A percentile compares a stretch with the other conserved stretches of the same genome.
Conservation (phyloP, 2,888 invertebrate genomes). For the Xestobium rufovillosum region DNA sequence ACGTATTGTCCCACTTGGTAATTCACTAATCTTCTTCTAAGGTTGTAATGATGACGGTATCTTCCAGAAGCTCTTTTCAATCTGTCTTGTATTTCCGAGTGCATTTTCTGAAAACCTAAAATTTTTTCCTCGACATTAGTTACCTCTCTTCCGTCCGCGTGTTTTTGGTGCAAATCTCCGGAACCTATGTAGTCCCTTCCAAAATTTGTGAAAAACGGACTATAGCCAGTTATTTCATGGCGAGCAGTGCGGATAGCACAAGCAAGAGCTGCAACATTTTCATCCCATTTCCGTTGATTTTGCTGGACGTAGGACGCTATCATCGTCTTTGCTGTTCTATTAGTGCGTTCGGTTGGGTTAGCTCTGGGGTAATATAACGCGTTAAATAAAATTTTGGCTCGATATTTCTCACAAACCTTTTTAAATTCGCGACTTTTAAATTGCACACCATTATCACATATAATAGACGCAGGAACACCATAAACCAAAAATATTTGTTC, state of each 20-base stretch:
- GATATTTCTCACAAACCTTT: slow-evolving; percentile 6
- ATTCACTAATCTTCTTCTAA: neutral
- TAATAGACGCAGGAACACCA: slow-evolving; percentile 7
- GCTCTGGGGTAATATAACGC: slow-evolving; percentile 25
- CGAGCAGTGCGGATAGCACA: slow-evolving; percentile 8
- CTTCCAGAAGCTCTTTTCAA: neutral
- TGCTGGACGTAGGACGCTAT: slow-evolving; percentile 20
- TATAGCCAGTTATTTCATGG: slow-evolving; percentile 2
- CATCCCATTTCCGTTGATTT: slow-evolving; percentile 16
- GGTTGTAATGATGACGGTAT: neutral
- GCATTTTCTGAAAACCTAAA: neutral
- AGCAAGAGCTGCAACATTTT: slow-evolving; percentile 2
- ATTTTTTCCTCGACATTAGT: neutral
- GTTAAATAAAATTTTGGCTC: slow-evolving; percentile 5
- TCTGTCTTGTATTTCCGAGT: neutral
- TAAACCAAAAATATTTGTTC: slow-evolving; percentile 2
- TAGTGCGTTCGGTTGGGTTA: slow-evolving; percentile 27
- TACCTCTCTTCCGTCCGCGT: neutral
- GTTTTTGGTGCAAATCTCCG: neutral
- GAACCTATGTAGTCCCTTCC: neutral
- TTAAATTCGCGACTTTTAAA: slow-evolving; percentile 5
- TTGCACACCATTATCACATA: slow-evolving; percentile 8
- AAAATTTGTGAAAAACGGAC: neutral
- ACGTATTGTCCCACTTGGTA: slow-evolving; percentile 1
- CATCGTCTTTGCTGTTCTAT: slow-evolving; percentile 26